Conservation (phyloP, 2,113 vertebrate species). For the Lophius piscatorius region DNA sequence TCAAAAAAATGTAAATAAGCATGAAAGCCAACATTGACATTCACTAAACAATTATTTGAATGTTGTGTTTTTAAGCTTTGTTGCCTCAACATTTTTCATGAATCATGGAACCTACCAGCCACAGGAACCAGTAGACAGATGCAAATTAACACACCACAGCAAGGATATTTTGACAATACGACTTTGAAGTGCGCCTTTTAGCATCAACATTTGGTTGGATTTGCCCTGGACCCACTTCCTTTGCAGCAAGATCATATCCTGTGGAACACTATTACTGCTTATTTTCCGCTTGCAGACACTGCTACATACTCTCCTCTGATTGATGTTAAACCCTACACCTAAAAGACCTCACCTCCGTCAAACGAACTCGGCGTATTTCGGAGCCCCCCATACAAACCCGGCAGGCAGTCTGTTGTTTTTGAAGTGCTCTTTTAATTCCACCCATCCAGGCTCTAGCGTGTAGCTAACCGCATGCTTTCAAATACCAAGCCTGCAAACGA, state of each 20-base stretch:
- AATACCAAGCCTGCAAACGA: constrained; percentile 8
- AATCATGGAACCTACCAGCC: constrained; percentile 10
- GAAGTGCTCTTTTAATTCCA: constrained; percentile 66
- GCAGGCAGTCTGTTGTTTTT: constrained; percentile 47
- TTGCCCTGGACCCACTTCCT: constrained; percentile 34
- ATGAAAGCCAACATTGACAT: constrained; percentile 13
- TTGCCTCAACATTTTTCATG: constrained; percentile 10
- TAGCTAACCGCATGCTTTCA: constrained; percentile 53
- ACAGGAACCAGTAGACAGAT: constrained; percentile 3
- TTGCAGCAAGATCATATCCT: constrained; percentile 26
- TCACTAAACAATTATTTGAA: constrained; percentile 2
- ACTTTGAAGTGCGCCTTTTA: constrained; percentile 20
- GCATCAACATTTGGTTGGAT: constrained; percentile 7
- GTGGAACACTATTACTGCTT: constrained; percentile 56
- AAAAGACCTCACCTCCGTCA: constrained; percentile 1
- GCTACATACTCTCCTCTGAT: constrained; percentile 38
- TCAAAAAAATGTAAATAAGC: constrained; percentile 12
- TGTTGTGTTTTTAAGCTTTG: constrained; percentile 13
- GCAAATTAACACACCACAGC: constrained; percentile 5
- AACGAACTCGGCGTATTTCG: constrained; percentile 22
- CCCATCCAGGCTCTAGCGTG: constrained; percentile 35
- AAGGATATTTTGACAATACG: not conserved
- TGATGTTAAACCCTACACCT: constrained; percentile 29
- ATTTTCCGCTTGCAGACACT: constrained; percentile 34
- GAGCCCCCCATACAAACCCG: constrained; percentile 18